Evolutionary conservation across 2,888 invertebrate genomes (phyloP).

Genomic region (Ceramica pisi): DNA sequence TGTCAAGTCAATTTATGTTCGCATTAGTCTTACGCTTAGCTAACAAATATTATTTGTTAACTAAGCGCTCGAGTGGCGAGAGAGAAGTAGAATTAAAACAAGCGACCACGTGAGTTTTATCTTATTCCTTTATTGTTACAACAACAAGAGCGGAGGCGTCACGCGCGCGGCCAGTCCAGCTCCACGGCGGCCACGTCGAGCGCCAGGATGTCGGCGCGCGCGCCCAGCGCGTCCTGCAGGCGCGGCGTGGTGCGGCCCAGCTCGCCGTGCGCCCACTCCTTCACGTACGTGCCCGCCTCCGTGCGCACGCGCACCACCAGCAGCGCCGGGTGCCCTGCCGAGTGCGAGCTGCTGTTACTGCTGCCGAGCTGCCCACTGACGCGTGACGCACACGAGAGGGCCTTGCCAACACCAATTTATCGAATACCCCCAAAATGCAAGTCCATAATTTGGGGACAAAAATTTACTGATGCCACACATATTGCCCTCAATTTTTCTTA

Average conservation of each 20-base stretch:
- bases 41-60: too few species aligned
- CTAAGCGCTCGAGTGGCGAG: too few species aligned
- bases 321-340: slow-evolving; percentile 85
- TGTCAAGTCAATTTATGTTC: too few species aligned
- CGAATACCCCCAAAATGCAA: too few species aligned
- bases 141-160: neutral
- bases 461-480: too few species aligned
- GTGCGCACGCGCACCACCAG: slow-evolving; percentile 94
- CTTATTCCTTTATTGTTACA: neutral
- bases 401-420: too few species aligned
- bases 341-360: too few species aligned
- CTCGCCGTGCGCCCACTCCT: slow-evolving; percentile 99
- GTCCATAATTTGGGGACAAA: too few species aligned
- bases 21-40: too few species aligned
- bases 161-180: slow-evolving; percentile 94
- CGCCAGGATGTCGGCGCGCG: slow-evolving; percentile 96
- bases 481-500: too few species aligned
- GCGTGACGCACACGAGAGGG: too few species aligned
- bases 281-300: slow-evolving; percentile 98
- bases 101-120: neutral
- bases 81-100: neutral
- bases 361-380: too few species aligned
- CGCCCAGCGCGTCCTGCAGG: slow-evolving; percentile 92
- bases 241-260: slow-evolving; percentile 96
- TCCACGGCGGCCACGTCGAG: slow-evolving; percentile 96